Base-by-base conservation (phyloP, 2,888 invertebrate species). In the Isoperla grammatica region DNA sequence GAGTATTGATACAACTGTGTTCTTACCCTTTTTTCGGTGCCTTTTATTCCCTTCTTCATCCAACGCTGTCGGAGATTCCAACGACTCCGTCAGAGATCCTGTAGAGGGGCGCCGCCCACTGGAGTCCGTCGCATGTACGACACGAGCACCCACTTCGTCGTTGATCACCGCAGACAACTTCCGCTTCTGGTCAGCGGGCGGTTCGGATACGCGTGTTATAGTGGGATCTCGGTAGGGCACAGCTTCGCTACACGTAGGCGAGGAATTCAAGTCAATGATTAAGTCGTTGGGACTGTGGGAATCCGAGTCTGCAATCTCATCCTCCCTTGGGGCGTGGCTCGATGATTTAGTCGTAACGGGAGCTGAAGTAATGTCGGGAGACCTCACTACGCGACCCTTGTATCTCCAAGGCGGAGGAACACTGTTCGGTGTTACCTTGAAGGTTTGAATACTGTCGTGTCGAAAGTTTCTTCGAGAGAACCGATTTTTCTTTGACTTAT, bases 381-480 rank as follows among this genome's bases (percentile, higher is more conserved):
- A 39, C 12, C 23, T 22, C 12, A 50, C 35, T 12, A 19, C 17
- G 1, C 53, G 15, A 8, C 53, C 53, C 19, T 53, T 37, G 53
- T 39, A 53, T 11, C 53, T 35, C 53, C 53, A 53, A 4, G 58
- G 43, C 13, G 58, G 58, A 2, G 48, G 29, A n/a, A 22, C 42
- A 12, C 49, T 42, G 11, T 37, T 50, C 2, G 43, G 43, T n/a
- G n/a, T n/a, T n/a, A n/a, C n/a, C 19, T 58, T 53, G 22, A 58
- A 50, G 40, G 43, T 53, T 4, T 58, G 50, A 42, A 58, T 58
- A 12, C 43, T 50, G 17, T 58, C 58, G 53, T 58, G 58, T 8
- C 58, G 58, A 13, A 50, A 58, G 12, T 20, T 58, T 4, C 35
- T 1, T 15, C 53, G 58, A 1, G 50, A 58, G 23, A 1, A 22